Base-by-base conservation (phyloP, 2,797 vertebrate genomes). In the Thaleichthys pacificus region DNA sequence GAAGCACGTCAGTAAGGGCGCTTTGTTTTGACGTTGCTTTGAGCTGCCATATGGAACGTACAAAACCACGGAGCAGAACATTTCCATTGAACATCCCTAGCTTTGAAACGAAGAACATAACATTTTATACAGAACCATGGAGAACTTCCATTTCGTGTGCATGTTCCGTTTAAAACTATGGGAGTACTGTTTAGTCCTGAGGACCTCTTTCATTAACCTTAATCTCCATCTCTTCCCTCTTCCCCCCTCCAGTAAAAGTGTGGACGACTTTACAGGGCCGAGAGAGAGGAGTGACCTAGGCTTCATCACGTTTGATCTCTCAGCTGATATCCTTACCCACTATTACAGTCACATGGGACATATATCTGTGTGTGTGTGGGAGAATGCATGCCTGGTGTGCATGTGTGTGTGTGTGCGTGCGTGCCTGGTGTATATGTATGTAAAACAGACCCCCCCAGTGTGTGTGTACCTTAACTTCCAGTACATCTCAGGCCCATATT, bases 401-500 rank as follows among this genome's bases (percentile, higher is more conserved):
- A 4, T 5, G 49, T 51, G 49, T 5, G 15, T 17, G 49, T 17
- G 49, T 51, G 49, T 51, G 49, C 17, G 47, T 51, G 49, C 17
- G 49, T 17, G 49, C 4, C 14, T 51, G 49, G 47, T 51, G 15
- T 17, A 0, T 17, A 14, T 17, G 49, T 51, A 8, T 17, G 49
- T 17, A 17, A 14, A 17, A 3, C 19, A 22, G 17, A 38, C 35
- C 35, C 35, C 35, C 35, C 7, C 35, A 8, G 8, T 38, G 42
- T 47, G 21, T 83, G 7, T 77, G 84, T 80, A 88, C 89, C 92
- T 97, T 92, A 95, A 96, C 89, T 68, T 2, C 5, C 3, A 49
- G 47, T 84, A 99, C 96, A 99, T 97, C 87, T 99, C 87, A 93
- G 95, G 86, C 96, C 95, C 66, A 95, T 99, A 90, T 99, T 99